Conservation (phyloP, 2,113 vertebrate genomes). For the Stegostoma tigrinum region DNA sequence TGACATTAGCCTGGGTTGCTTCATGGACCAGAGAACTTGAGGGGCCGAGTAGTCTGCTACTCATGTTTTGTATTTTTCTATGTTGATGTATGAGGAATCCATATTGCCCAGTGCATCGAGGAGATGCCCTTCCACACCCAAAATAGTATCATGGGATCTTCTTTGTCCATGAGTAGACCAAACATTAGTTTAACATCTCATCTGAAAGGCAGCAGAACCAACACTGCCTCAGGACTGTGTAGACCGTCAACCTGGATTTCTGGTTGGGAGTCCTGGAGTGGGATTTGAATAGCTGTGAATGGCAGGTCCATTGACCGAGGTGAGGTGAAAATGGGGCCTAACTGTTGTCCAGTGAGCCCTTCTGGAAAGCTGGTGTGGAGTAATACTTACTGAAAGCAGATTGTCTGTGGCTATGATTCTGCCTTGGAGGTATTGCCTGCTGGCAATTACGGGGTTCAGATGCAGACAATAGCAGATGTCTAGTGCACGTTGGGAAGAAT, state of each 20-base stretch:
- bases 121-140: background rate
- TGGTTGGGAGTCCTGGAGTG: background rate
- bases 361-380: background rate
- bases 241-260: background rate
- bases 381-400: background rate
- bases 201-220: background rate
- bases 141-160: background rate
- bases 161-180: background rate
- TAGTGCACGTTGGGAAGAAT: background rate
- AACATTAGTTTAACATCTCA: background rate
- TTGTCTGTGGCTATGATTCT: background rate
- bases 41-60: background rate
- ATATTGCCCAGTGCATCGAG: background rate
- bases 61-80: background rate
- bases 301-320: background rate
- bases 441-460: background rate
- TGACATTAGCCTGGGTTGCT: too few relatives aligned
- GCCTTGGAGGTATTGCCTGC: background rate
- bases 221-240: background rate
- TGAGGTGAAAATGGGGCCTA: background rate
- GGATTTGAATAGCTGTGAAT: background rate
- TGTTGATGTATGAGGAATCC: background rate
- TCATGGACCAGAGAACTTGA: too few relatives aligned
- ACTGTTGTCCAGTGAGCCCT: background rate
- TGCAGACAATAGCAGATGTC: background rate